These are phyloP conservation scores for Ganaspis sp. DNA, from an alignment of 1,140 invertebrate species.

Conservation along the genomic window DNA sequence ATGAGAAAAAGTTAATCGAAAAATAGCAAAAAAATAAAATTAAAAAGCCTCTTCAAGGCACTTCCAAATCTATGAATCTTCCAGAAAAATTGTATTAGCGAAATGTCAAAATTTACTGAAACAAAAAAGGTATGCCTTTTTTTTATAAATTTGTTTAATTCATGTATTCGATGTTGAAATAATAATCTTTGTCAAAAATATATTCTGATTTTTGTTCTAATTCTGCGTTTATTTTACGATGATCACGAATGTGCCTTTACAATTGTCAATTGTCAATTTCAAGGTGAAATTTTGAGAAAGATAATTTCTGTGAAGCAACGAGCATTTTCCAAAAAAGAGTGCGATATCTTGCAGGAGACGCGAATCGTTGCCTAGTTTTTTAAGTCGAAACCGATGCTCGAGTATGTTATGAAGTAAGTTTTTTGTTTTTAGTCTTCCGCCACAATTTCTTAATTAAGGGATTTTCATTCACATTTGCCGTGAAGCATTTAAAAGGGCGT, in stretches of 20 bases:
- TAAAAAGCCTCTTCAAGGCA: no score
- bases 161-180: not conserved
- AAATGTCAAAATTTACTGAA: no score
- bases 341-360: not conserved
- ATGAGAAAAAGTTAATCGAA: no score
- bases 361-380: slow-evolving; percentile 16
- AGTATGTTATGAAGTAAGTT: not conserved
- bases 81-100: no score
- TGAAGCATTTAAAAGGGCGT: not conserved
- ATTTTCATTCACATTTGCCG: slow-evolving; percentile 19
- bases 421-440: slow-evolving; percentile 9
- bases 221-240: not conserved
- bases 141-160: not conserved
- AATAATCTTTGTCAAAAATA: slow-evolving; percentile 4
- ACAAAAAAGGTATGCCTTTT: not conserved
- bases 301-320: not conserved
- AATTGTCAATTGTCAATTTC: slow-evolving; percentile 7
- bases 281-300: not conserved
- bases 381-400: not conserved
- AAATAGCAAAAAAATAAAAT: not conserved
- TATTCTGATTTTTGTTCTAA: not conserved
- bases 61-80: no score
- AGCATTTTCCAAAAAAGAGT: not conserved
- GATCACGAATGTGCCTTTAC: slow-evolving; percentile 21
- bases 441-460: slow-evolving; percentile 1